Evolutionary conservation across 2,888 invertebrate genomes (phyloP), one percentile per base, ranked within the genome.

Genomic region (Xestobium rufovillosum): DNA sequence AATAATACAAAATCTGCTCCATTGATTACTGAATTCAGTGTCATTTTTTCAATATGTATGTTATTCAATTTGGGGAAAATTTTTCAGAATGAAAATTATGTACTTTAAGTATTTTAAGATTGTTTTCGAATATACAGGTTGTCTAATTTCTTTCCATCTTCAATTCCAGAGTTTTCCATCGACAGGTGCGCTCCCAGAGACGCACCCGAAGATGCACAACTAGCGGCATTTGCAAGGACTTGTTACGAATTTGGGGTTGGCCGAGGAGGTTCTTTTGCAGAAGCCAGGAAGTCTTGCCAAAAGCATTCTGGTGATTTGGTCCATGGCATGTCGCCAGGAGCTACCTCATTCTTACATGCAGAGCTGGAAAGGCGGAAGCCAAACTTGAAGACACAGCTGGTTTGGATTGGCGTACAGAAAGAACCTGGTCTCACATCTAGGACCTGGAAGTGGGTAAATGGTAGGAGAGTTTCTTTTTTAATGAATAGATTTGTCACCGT

Each of bases 331-430:
- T 71, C 50, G 4, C 51, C 47, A 4, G 59, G 57, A 14, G 72
- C 80, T 2, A 74, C 76, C 6, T 73, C 75, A 34, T 83, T 81
- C 55, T 72, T 89, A 31, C 69, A 80, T 38, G 80, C 85, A 46
- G 87, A 88, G 63, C 66, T 90, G 49, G 89, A 90, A 55, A 71
- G 87, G 36, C 71, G 87, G 32, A 89, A 87, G 58, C 70, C 80
- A 0, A 80, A 76, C 41, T 63, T 90, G 23, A 87, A 87, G 60
- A 87, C 90, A 0, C 87, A 88, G 56, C 67, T 91, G 41, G 86
- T 91, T 2, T 91, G 91, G 91, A 85, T 91, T 46, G 91, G 91
- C 0, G 90, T 88, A 0, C 83, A 85, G 55, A 87, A 89, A 53
- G 90, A 91, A 52, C 87, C 88, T 0, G 80, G 84, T 14, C 71